Percentiles rank a stretch among this genome's conserved stretches.
Conservation (phyloP, 2,888 invertebrate species). For the Scelioninae gen. 2 region DNA sequence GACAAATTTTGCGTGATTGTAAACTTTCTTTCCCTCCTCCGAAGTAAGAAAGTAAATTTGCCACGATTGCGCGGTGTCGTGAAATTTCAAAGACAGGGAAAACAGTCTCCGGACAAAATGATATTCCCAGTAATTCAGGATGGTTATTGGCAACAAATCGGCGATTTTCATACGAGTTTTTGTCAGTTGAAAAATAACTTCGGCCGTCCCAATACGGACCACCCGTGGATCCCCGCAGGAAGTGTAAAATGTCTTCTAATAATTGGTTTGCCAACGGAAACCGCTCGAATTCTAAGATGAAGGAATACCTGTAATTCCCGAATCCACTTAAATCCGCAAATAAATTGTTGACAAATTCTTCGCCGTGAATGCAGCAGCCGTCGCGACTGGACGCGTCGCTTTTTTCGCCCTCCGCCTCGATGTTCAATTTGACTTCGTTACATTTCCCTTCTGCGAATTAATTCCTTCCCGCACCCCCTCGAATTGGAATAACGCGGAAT, state of each 20-base stretch:
- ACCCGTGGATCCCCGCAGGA: slow-evolving; percentile 59
- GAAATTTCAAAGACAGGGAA: too few relatives aligned
- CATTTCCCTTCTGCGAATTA: neutral
- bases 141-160: slow-evolving; percentile 31
- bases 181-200: slow-evolving; percentile 34
- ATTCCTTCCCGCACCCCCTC: neutral
- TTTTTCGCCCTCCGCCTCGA: neutral
- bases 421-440: neutral
- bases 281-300: slow-evolving; percentile 51
- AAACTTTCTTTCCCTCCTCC: too few relatives aligned
- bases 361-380: neutral
- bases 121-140: slow-evolving; percentile 1
- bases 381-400: neutral
- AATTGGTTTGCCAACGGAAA: slow-evolving; percentile 58
- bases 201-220: slow-evolving; percentile 47
- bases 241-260: slow-evolving; percentile 61
- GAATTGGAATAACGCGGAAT: too few relatives aligned
- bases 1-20: too few relatives aligned
- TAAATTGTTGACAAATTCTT: slow-evolving; percentile 48
- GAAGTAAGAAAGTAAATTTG: too few relatives aligned
- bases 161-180: slow-evolving; percentile 17
- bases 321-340: slow-evolving; percentile 45
- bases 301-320: slow-evolving; percentile 48
- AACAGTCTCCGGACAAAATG: too few relatives aligned
- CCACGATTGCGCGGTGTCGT: too few relatives aligned